Base-by-base conservation (phyloP, 2,113 vertebrate genomes). In the Jacana jacana region DNA sequence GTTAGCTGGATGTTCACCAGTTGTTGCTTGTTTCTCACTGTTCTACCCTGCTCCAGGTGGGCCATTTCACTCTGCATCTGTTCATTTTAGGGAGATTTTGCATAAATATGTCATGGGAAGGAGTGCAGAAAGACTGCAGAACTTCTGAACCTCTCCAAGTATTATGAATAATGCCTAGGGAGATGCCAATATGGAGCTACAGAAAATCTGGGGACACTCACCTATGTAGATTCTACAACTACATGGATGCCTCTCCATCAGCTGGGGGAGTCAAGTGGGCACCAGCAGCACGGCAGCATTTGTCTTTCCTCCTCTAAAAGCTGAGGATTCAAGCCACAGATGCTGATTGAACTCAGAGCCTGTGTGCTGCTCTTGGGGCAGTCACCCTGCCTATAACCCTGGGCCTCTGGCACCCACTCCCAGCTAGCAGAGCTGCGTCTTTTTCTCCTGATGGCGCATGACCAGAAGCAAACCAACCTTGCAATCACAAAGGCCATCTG, bases 81-180 rank as follows among this genome's bases (percentile, higher is more conserved):
- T 87, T 80, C 19, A 37, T 77, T 58, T 64, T 52, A 79, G 91
- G 84, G 65, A 94, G 33, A 75, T 91, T 94, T 91, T 96, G 64
- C 51, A 88, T 54, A 52, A 71, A 24, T 85, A 81, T 55, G 55
- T 95, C 25, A 15, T 13, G 24, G 5, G 28, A 11, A 77, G 10
- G 49, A 82, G 20, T 1, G 1, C 12, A 86, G 46, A 54, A 81
- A 58, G 20, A 40, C 13, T 10, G 42, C 40, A 86, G 48, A 80
- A 44, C 44, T 81, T 69, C 30, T 49, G 51, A 64, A 51, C 4
- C 5, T 58, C 8, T 33, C 49, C 5, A 10, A 10, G 35, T 71
- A 39, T 63, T 76, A 71, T 6, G 9, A 77, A 46, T 72, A 63
- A 63, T n/a, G 28, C 33, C 51, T 48, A 54, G 30, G 14, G 9